These are phyloP conservation scores for Halocaridina rubra DNA, from an alignment of 2,888 invertebrate genomes.

Conservation along the genomic window DNA sequence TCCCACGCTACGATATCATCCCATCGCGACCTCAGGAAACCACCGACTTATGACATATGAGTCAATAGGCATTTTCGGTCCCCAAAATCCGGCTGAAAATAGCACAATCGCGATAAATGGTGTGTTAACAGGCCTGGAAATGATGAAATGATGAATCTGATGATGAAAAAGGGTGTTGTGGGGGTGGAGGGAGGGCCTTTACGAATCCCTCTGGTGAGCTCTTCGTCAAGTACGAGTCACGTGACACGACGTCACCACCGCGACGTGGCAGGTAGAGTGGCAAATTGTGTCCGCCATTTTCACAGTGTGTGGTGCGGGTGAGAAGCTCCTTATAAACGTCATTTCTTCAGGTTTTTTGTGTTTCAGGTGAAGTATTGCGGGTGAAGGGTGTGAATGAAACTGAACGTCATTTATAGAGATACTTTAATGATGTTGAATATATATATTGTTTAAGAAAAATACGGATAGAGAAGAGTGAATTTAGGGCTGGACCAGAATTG, in stretches of 20 bases:
- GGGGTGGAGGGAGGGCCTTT: constrained; percentile 5
- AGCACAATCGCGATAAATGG: too few relatives aligned
- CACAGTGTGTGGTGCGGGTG: constrained; percentile 7
- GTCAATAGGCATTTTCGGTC: too few relatives aligned
- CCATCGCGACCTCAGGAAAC: too few relatives aligned
- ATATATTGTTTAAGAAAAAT: background rate
- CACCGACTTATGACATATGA: too few relatives aligned
- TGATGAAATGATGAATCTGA: too few relatives aligned
- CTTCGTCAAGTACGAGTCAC: constrained; percentile 13
- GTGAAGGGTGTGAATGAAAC: background rate
- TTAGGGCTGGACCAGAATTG: constrained; percentile 12
- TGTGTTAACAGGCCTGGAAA: too few relatives aligned
- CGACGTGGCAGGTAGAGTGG: constrained; percentile 49
- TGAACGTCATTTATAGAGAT: too few relatives aligned
- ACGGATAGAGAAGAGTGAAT: background rate
- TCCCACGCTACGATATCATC: too few relatives aligned
- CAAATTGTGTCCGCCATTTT: constrained; percentile 43
- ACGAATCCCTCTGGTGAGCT: constrained; percentile 34
- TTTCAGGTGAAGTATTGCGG: constrained; percentile 15
- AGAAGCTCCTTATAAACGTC: constrained; percentile 14
- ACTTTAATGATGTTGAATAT: too few relatives aligned
- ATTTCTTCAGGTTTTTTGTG: constrained; percentile 3
- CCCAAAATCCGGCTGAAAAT: too few relatives aligned
- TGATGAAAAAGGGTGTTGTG: background rate
- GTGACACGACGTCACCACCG: constrained; percentile 47